Evolutionary conservation across 2,888 invertebrate genomes (phyloP), one percentile per base, ranked within the genome.

Genomic region (Heteromurus nitidus): DNA sequence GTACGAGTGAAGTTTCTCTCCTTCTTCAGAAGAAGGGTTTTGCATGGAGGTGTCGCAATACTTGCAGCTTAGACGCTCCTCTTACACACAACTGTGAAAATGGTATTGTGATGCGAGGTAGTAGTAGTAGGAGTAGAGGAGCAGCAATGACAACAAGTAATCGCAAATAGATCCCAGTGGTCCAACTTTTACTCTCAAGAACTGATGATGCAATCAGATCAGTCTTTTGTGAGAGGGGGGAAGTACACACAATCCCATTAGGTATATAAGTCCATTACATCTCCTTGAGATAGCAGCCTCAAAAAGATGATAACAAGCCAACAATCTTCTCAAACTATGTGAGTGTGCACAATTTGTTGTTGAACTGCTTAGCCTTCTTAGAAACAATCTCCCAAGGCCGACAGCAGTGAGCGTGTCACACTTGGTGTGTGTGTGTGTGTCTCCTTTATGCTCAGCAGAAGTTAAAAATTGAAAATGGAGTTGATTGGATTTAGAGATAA

Each of bases 171-270:
- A 70, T 81, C 81, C 81, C 81, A 53, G 55, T 24, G 81, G 81
- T 62, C 62, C 70, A 81, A 69, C 81, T 81, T 75, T 81, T 81
- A 75, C 81, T 81, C 75, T 58, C 42, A 81, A 53, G 53, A 75
- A 75, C 81, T 76, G 76, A 76, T 67, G 76, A 75, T 75, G 69
- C 81, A 75, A 81, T 81, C 75, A 75, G 75, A 81, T 81, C 81
- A 64, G 67, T 76, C 75, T 72, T 73, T 76, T 64, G 30, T 70
- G 75, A 75, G 75, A 81, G 36, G 44, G 58, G 50, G 16, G n/a
- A 28, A 28, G 53, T 74, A n/a, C n/a, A 64, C 69, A 53, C 47
- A 81, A 75, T 80, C 73, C 75, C 53, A 69, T 62, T 75, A 47
- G 24, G 42, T 68, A n/a, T 50, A n/a, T 36, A 13, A 36, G 36